Conservation (phyloP, 2,888 invertebrate genomes). For the Lymantria dispar region DNA sequence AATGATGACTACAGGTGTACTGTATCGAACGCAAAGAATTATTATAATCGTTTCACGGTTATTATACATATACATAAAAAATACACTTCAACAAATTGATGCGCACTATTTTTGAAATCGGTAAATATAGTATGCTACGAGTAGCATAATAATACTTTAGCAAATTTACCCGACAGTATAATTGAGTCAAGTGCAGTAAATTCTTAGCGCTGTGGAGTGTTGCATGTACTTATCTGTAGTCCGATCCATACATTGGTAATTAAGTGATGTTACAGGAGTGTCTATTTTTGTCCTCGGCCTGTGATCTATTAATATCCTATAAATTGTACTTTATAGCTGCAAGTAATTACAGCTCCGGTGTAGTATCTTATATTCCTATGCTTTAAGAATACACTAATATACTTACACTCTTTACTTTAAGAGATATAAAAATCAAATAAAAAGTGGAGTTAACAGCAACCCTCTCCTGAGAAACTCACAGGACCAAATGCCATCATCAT, state of each 20-base stretch:
- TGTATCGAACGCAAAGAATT: no score
- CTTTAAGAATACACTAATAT: no score
- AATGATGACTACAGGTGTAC: no score
- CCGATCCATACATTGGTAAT: conserved; percentile 38
- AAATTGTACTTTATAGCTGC: conserved; percentile 54
- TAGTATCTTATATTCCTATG: conserved; percentile 52
- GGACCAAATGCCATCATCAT: no score
- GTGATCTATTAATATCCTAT: conserved; percentile 64
- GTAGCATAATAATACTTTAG: conserved; percentile 47
- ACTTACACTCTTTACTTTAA: no score
- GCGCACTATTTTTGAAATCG: no score
- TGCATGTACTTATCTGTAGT: conserved; percentile 26
- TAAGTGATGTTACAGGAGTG: conserved; percentile 51
- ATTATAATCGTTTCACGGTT: no score
- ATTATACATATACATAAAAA: no score
- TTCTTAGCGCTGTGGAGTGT: conserved; percentile 31
- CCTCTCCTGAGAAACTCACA: no score
- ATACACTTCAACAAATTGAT: no score
- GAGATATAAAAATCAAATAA: no score
- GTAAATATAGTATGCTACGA: background rate
- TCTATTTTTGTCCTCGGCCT: conserved; percentile 59
- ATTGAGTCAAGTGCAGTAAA: conserved; percentile 55
- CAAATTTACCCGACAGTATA: conserved; percentile 59
- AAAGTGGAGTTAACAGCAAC: no score
- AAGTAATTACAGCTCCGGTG: conserved; percentile 46